A percentile compares a stretch with the other conserved stretches of the same genome.
phyloP scores from a whole-genome alignment of 2,797 vertebrate species.

The Cottoperca gobio region DNA sequence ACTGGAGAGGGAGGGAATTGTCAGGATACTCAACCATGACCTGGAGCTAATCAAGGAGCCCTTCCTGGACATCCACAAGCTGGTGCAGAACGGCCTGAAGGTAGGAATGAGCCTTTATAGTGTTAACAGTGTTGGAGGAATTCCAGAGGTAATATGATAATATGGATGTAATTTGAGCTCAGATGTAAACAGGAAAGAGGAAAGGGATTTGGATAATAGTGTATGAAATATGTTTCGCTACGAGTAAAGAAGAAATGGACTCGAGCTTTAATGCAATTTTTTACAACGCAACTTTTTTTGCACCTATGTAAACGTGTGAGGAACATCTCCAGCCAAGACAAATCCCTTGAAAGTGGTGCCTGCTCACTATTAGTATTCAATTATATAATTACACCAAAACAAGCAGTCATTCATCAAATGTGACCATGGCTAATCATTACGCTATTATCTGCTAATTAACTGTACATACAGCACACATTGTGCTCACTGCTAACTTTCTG shows the following conservation, averaged over 20 bases:
- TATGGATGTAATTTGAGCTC: constrained; percentile 15
- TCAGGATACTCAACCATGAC: constrained; percentile 92
- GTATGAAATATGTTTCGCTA: constrained; percentile 15
- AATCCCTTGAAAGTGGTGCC: constrained; percentile 60
- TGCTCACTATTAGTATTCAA: constrained; percentile 65
- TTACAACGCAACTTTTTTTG: constrained; percentile 47
- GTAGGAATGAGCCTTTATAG: constrained; percentile 78
- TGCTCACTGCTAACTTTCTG: constrained; percentile 61
- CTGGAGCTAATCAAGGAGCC: constrained; percentile 95
- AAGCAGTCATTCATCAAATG: constrained; percentile 73
- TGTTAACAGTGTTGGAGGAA: constrained; percentile 8
- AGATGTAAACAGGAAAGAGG: constrained; percentile 18
- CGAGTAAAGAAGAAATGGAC: background rate
- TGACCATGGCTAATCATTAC: constrained; percentile 60
- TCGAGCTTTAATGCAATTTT: constrained; percentile 18
- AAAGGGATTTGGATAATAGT: constrained; percentile 16
- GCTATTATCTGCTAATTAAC: constrained; percentile 72
- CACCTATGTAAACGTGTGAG: constrained; percentile 64
- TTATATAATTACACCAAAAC: constrained; percentile 71
- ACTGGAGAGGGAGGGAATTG: constrained; percentile 95
- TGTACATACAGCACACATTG: constrained; percentile 68
- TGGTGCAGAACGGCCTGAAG: constrained; percentile 98
- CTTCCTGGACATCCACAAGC: constrained; percentile 98
- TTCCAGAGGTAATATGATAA: constrained; percentile 6
- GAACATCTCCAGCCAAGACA: constrained; percentile 60